Conservation (phyloP, 2,113 vertebrate species). For the Xerus inauris region DNA sequence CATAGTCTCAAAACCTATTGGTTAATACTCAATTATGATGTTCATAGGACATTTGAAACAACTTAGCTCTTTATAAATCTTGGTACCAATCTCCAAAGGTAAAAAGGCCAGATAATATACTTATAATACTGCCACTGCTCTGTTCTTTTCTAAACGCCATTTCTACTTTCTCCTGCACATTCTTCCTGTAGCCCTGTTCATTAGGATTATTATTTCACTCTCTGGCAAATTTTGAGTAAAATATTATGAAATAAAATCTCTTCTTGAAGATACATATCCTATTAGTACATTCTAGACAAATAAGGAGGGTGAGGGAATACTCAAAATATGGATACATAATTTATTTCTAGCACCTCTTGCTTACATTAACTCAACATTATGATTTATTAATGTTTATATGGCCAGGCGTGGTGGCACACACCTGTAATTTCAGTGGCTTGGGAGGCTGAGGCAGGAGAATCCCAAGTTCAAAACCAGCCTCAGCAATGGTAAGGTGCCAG, state of each 20-base stretch:
- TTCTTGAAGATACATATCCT: background rate
- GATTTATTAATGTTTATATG: background rate
- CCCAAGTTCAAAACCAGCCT: no score
- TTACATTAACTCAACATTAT: background rate
- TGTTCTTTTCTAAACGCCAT: background rate
- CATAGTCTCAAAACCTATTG: background rate
- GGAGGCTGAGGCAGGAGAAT: no score
- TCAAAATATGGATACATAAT: background rate
- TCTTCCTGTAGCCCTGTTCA: background rate
- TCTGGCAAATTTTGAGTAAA: conserved; percentile 16
- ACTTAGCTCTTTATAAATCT: background rate
- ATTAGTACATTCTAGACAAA: background rate
- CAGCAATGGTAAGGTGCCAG: no score
- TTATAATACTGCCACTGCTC: background rate
- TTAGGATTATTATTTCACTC: conserved; percentile 11
- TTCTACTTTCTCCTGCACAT: background rate
- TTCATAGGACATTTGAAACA: background rate
- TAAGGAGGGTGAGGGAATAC: background rate
- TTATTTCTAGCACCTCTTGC: background rate
- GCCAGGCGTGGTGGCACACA: no score
- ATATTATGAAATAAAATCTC: background rate
- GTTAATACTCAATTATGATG: background rate
- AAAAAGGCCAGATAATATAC: background rate
- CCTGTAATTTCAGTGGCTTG: no score
- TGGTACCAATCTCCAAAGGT: background rate